These are phyloP conservation scores for Trigoniulus corallinus DNA, from an alignment of 1,140 invertebrate species.

Conservation along the genomic window DNA sequence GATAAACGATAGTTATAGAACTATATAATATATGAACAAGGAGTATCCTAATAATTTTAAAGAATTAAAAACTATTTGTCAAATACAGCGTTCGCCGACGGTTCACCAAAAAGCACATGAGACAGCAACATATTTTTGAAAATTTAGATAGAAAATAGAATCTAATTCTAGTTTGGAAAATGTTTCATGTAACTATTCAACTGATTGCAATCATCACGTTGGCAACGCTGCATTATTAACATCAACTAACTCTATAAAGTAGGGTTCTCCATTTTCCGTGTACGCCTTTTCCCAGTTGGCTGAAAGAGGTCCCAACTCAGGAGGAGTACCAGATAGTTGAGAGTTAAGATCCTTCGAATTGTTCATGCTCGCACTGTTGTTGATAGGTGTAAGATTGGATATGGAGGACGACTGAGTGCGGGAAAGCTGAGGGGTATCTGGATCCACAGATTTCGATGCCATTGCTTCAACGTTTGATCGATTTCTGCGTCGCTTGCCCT, in stretches of 20 bases:
- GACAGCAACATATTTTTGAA: too few species aligned
- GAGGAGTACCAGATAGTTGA: neutral
- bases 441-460: constrained; percentile 26
- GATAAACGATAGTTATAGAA: constrained; percentile 11
- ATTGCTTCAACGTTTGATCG: constrained; percentile 36
- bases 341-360: neutral
- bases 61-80: neutral
- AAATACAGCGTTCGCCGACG: neutral
- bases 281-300: constrained; percentile 94
- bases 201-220: too few species aligned
- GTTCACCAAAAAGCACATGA: too few species aligned
- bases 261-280: constrained; percentile 87
- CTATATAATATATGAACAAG: neutral
- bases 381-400: neutral
- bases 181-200: too few species aligned
- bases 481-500: constrained; percentile 38
- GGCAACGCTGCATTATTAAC: too few species aligned
- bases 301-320: constrained; percentile 70
- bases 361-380: neutral
- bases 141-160: too few species aligned
- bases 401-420: neutral
- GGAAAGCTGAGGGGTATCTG: neutral
- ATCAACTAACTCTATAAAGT: constrained; percentile 90
- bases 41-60: neutral
- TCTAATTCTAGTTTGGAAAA: too few species aligned